These are phyloP conservation scores for Caloenas nicobarica DNA, from an alignment of 2,113 vertebrate species.

Conservation along the genomic window DNA sequence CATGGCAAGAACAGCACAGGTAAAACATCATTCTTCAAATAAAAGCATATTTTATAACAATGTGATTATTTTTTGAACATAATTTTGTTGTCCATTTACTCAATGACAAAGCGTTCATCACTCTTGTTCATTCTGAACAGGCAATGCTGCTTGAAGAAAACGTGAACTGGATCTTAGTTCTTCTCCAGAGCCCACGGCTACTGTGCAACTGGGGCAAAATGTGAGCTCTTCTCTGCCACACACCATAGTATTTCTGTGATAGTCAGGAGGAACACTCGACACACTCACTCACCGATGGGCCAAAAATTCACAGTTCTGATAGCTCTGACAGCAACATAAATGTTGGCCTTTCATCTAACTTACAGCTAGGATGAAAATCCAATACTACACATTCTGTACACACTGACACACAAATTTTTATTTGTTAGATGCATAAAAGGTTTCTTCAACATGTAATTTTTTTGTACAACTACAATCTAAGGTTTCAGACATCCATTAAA, in stretches of 20 bases:
- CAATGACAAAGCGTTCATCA: not conserved
- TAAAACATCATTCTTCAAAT: not conserved
- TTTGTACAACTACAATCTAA: not conserved
- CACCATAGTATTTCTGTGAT: not conserved
- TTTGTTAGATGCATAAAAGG: not conserved
- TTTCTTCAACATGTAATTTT: not conserved
- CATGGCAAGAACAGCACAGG: not conserved
- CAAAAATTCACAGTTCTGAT: not conserved
- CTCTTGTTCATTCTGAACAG: not conserved
- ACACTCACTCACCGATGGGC: not conserved
- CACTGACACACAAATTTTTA: not conserved
- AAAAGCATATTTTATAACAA: not conserved
- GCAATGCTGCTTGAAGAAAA: not conserved
- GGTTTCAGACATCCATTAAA: not conserved
- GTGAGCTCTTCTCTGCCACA: not conserved
- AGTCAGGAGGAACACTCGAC: not conserved
- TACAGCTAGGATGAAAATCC: not conserved
- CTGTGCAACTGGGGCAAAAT: not conserved
- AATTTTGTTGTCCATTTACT: not conserved
- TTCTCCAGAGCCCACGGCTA: not conserved
- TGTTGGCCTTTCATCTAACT: not conserved
- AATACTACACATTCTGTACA: not conserved
- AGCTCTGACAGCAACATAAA: not conserved
- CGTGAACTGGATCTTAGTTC: not conserved
- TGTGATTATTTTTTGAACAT: not conserved